Conservation (phyloP, 2,797 vertebrate species). For the Acipenser oxyrinchus region DNA sequence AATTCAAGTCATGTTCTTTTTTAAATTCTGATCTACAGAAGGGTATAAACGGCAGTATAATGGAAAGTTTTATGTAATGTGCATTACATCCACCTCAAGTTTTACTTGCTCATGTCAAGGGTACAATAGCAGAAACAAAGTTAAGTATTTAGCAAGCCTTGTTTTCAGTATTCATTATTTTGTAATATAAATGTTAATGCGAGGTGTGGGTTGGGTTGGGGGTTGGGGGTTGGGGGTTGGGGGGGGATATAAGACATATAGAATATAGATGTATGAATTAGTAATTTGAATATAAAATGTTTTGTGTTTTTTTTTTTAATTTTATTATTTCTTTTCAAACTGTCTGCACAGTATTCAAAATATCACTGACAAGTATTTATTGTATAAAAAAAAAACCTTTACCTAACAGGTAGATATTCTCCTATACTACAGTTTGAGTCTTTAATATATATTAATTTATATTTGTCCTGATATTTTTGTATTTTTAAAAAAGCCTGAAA, state of each 20-base stretch:
- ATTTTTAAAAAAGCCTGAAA: constrained; percentile 67
- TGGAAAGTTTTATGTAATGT: constrained; percentile 2
- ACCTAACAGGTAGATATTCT: constrained; percentile 85
- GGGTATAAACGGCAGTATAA: constrained; percentile 13
- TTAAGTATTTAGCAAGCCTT: constrained; percentile 58
- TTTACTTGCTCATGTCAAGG: constrained; percentile 13
- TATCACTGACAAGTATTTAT: constrained; percentile 96
- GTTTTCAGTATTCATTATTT: constrained; percentile 76
- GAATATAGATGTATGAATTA: constrained; percentile 75
- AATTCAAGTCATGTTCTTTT: neutral
- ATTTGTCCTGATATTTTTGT: constrained; percentile 98
- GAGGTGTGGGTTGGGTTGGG: constrained; percentile 34
- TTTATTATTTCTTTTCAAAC: constrained; percentile 60
- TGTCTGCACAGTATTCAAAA: constrained; percentile 65
- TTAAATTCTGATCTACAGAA: constrained; percentile 14
- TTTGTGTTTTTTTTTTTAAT: constrained; percentile 45
- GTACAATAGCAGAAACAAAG: constrained; percentile 46
- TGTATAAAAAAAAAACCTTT: constrained; percentile 91
- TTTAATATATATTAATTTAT: constrained; percentile 99
- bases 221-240: constrained; percentile 32
- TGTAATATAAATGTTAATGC: constrained; percentile 70
- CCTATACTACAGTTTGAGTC: constrained; percentile 82
- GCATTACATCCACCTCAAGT: neutral
- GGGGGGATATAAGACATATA: constrained; percentile 63
- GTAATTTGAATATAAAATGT: constrained; percentile 50